Evolutionary conservation across 2,113 vertebrate genomes (phyloP).

Genomic region (Kryptolebias marmoratus): DNA sequence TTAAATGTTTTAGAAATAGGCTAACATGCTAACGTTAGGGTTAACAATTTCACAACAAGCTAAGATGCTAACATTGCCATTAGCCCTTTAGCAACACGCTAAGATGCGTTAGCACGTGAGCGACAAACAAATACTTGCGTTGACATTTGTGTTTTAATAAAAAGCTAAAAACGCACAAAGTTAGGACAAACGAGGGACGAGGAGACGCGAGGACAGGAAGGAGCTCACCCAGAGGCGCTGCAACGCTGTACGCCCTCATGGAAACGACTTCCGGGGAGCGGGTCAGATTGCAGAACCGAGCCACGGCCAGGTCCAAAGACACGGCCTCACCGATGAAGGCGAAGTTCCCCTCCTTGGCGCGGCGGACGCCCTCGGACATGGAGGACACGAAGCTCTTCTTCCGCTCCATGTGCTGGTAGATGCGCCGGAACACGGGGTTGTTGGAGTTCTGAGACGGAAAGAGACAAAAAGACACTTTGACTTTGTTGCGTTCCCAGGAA

Average conservation of each 20-base stretch:
- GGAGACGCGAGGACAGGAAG: too few species aligned
- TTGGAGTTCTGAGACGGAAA: constrained; percentile 81
- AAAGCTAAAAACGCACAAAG: too few species aligned
- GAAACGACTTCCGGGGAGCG: constrained; percentile 80
- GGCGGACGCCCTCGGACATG: constrained; percentile 82
- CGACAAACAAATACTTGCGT: too few species aligned
- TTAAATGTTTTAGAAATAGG: too few species aligned
- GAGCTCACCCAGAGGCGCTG: constrained; percentile 79
- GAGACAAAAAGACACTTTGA: not conserved
- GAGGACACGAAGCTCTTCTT: constrained; percentile 78
- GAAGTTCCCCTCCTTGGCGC: constrained; percentile 82
- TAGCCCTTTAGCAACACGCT: too few species aligned
- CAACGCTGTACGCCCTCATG: constrained; percentile 85
- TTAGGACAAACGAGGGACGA: too few species aligned
- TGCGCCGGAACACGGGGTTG: constrained; percentile 79
- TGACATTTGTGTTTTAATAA: too few species aligned
- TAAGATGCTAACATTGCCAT: too few species aligned
- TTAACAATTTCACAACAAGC: too few species aligned
- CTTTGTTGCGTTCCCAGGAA: too few species aligned
- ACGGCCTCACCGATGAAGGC: constrained; percentile 89
- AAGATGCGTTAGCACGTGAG: too few species aligned
- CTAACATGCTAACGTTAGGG: too few species aligned
- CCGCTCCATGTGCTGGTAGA: constrained; percentile 88
- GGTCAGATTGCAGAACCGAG: constrained; percentile 83
- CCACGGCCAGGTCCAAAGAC: constrained; percentile 83